A percentile compares a stretch with the other conserved stretches of the same genome.
Evolutionary conservation across 2,888 invertebrate species (phyloP).

Genomic region (Sminthurides aquaticus): DNA sequence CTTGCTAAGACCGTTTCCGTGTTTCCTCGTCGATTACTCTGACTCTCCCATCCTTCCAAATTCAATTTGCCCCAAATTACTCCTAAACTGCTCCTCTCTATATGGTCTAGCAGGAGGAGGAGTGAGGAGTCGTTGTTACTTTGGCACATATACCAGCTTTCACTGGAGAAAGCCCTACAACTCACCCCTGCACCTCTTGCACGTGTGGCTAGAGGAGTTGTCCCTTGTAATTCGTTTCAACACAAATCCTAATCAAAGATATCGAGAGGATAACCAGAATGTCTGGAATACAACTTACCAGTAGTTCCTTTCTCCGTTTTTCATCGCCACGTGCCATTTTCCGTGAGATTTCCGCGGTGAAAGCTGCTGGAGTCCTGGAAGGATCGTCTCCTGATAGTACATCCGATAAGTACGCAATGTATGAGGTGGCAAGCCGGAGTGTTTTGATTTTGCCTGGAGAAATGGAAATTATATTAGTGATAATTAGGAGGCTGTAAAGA

Average conservation of each 20-base stretch:
- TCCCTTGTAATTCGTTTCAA: background rate
- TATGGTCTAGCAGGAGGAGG: background rate
- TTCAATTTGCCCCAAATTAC: background rate
- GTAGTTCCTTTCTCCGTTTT: constrained; percentile 39
- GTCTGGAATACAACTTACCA: constrained; percentile 30
- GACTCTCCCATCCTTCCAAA: background rate
- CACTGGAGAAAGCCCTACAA: no score
- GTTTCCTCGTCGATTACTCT: constrained; percentile 18
- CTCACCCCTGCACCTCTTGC: background rate
- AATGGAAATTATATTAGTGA: background rate
- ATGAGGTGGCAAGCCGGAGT: constrained; percentile 80
- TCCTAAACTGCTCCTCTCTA: no score
- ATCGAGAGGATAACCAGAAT: background rate
- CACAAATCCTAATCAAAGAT: background rate
- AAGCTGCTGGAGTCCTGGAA: constrained; percentile 62
- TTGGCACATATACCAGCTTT: no score
- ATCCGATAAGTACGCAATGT: constrained; percentile 84
- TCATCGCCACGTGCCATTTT: constrained; percentile 41
- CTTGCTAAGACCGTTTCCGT: constrained; percentile 22
- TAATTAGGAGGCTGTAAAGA: no score
- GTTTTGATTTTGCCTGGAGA: constrained; percentile 72
- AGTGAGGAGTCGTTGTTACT: no score
- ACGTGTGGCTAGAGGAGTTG: background rate
- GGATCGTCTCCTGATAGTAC: constrained; percentile 76
- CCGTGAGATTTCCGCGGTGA: constrained; percentile 63